Conservation (phyloP, 2,113 vertebrate genomes). For the Boleophthalmus pectinirostris region DNA sequence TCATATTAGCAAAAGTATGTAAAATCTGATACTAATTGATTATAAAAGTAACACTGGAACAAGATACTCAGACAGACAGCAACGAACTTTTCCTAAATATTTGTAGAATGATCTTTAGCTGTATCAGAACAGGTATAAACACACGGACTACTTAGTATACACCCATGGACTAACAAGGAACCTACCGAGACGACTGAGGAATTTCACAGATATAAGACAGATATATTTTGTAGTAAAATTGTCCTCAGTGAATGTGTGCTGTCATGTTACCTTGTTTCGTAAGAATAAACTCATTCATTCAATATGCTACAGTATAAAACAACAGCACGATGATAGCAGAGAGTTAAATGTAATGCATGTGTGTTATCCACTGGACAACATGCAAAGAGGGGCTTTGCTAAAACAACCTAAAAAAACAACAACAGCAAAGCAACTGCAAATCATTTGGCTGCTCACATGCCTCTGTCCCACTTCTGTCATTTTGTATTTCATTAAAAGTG, state of each 20-base stretch:
- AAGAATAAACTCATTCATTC: background rate
- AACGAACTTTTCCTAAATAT: too few relatives aligned
- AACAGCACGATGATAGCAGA: background rate
- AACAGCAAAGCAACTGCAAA: conserved; percentile 33
- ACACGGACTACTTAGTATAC: too few relatives aligned
- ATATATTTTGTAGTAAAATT: background rate
- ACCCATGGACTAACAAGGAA: too few relatives aligned
- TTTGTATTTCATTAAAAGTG: background rate
- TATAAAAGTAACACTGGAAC: too few relatives aligned
- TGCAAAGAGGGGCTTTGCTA: conserved; percentile 55
- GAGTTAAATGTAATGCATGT: conserved; percentile 24
- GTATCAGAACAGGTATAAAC: too few relatives aligned
- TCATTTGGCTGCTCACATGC: conserved; percentile 11
- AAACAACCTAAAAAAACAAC: conserved; percentile 29
- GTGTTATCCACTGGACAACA: conserved; percentile 47
- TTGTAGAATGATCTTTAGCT: too few relatives aligned
- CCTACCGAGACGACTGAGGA: too few relatives aligned
- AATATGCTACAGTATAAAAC: background rate
- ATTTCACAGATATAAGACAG: too few relatives aligned
- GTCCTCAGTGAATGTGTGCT: background rate
- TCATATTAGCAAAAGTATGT: too few relatives aligned
- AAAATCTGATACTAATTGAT: too few relatives aligned
- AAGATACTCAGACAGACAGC: too few relatives aligned
- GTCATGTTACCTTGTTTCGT: background rate
- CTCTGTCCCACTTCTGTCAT: background rate